Conservation (phyloP, 2,113 vertebrate genomes). For the Ctenodactylus gundi region DNA sequence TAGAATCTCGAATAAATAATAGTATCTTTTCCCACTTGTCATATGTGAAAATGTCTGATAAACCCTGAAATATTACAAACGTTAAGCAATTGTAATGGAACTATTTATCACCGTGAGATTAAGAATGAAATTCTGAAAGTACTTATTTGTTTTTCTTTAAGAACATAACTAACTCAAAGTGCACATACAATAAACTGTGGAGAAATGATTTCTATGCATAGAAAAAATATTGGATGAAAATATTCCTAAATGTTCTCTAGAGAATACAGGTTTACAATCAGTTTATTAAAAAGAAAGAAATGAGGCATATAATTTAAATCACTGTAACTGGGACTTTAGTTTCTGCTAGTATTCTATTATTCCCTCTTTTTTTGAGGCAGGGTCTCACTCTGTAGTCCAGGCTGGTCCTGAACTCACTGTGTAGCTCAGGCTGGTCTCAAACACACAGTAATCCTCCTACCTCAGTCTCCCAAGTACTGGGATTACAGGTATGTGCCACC, state of each 20-base stretch:
- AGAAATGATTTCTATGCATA: not conserved
- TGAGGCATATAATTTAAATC: not conserved
- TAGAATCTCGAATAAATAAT: not conserved
- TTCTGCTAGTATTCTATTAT: not conserved
- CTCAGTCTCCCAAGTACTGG: too few relatives aligned
- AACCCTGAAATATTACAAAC: not conserved
- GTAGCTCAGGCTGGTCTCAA: too few relatives aligned
- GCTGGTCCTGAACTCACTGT: too few relatives aligned
- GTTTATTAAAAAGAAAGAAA: not conserved
- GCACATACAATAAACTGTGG: not conserved
- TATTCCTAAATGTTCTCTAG: constrained; percentile 7
- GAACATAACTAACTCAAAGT: constrained; percentile 23
- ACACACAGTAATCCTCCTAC: too few relatives aligned
- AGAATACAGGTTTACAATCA: not conserved
- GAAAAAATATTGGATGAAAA: not conserved
- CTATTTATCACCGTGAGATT: not conserved
- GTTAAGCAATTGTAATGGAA: not conserved
- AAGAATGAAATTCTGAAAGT: not conserved
- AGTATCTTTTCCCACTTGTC: not conserved
- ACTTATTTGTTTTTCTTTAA: not conserved
- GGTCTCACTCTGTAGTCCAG: too few relatives aligned
- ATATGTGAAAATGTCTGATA: constrained; percentile 15
- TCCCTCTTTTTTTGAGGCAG: too few relatives aligned
- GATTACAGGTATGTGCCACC: too few relatives aligned
- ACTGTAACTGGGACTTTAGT: not conserved